phyloP scores from a whole-genome alignment of 2,888 invertebrate genomes.

The Subacronicta megacephala region DNA sequence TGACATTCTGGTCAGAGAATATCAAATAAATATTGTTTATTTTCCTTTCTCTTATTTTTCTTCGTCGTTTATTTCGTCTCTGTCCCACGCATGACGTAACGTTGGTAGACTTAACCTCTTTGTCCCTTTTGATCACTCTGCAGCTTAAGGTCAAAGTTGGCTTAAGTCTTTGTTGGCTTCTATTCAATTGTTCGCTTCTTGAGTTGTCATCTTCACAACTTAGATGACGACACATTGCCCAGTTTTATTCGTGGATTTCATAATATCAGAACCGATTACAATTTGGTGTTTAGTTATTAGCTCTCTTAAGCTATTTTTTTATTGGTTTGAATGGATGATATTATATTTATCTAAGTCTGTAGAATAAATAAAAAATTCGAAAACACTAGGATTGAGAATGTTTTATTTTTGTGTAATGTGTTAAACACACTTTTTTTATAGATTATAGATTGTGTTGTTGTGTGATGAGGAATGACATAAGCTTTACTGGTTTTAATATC shows the following conservation, averaged over 20 bases:
- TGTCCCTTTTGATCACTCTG: conserved; percentile 47
- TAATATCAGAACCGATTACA: not conserved
- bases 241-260: not conserved
- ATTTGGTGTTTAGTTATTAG: too few relatives aligned
- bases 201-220: not conserved
- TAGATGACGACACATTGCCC: not conserved
- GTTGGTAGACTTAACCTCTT: conserved; percentile 33
- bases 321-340: too few relatives aligned
- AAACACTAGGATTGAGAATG: too few relatives aligned
- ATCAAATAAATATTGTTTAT: conserved; percentile 21
- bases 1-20: conserved; percentile 39
- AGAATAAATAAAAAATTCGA: too few relatives aligned
- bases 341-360: too few relatives aligned
- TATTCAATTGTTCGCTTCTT: conserved; percentile 20
- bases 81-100: conserved; percentile 27
- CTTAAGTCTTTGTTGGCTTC: conserved; percentile 12
- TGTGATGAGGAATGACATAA: conserved; percentile 38
- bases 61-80: conserved; percentile 27
- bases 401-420: too few relatives aligned
- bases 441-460: conserved; percentile 38
- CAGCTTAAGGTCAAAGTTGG: conserved; percentile 43
- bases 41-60: conserved; percentile 42
- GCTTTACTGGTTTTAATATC: conserved; percentile 23
- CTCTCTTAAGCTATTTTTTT: not conserved
- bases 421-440: conserved; percentile 1